Base-by-base conservation (phyloP, 23 tunicate genomes). In the Styela clava region DNA sequence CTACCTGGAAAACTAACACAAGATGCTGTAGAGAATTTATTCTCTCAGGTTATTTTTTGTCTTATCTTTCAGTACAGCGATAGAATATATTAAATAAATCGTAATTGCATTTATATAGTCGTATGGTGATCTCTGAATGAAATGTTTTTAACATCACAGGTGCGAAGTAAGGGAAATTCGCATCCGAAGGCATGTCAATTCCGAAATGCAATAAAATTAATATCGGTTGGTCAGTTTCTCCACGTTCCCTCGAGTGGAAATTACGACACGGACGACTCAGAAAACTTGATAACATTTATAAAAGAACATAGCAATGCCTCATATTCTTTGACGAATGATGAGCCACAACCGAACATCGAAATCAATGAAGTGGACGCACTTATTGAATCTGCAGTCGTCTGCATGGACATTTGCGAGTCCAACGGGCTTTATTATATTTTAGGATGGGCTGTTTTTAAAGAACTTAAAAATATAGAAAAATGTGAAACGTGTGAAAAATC, bases 401-500 rank as follows among this genome's bases (percentile, higher is more conserved):
- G 31, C 12, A 24, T 68, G 16, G 73, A 68, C 28, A 24, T 31
- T 16, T 68, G 73, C n/a, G 20, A 68, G 27, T 68, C 73, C 20
- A 68, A 68, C 27, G 73, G 73, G 27, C 28, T 68, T 29, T 68
- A 68, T 24, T 68, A 68, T 31, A 29, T 68, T 68, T 29, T 68
- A 68, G 73, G 73, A 16, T 68, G 73, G 73, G n/a, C 73, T 24
- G 27, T 68, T 21, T 31, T 24, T 21, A 20, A 68, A 68, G 73
- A 24, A 16, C n/a, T 68, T 12, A 21, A 68, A 68, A 68, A 21
- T n/a, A n/a, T n/a, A n/a, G n/a, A n/a, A n/a, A n/a, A n/a, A n/a
- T n/a, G n/a, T n/a, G n/a, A n/a, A n/a, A n/a, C n/a, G n/a, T n/a
- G n/a, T n/a, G n/a, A n/a, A n/a, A n/a, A n/a, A n/a, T n/a, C n/a